Percentiles rank a stretch among this genome's conserved stretches.
These are phyloP conservation scores for Corvus moneduloides DNA, from an alignment of 2,113 vertebrate species.

Conservation along the genomic window DNA sequence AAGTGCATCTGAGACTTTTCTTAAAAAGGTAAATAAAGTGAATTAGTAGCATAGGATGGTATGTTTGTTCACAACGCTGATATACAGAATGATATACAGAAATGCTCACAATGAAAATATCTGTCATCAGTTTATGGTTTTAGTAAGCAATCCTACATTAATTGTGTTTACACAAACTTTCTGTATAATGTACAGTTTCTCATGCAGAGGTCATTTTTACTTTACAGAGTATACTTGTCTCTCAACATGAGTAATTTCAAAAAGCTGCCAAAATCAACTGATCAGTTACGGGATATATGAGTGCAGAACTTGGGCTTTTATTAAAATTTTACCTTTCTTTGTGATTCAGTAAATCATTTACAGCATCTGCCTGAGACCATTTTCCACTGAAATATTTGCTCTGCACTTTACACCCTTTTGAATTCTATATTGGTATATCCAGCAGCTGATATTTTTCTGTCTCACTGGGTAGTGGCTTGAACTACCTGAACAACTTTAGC, in stretches of 20 bases:
- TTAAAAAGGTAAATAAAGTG: conserved; percentile 76
- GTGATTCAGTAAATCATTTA: conserved; percentile 8
- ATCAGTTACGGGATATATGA: not conserved
- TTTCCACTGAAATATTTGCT: conserved; percentile 15
- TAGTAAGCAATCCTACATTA: conserved; percentile 32
- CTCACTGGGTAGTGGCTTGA: not conserved
- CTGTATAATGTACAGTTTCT: not conserved
- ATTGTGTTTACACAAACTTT: conserved; percentile 60
- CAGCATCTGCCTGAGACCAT: not conserved
- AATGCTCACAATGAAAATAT: conserved; percentile 47
- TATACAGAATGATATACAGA: conserved; percentile 55
- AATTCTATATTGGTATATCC: not conserved
- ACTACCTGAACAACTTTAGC: not conserved
- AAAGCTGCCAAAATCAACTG: conserved; percentile 12
- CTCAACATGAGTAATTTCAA: not conserved
- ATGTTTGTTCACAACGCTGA: not conserved
- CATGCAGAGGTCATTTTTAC: conserved; percentile 50
- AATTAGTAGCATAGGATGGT: conserved; percentile 61
- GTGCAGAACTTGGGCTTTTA: not conserved
- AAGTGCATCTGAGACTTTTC: conserved; percentile 73
- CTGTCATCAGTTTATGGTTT: conserved; percentile 66
- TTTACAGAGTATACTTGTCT: conserved; percentile 7
- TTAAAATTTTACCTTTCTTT: not conserved
- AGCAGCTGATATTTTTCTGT: not conserved
- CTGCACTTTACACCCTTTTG: not conserved